Conservation (phyloP, 2,113 vertebrate genomes). For the Hippocampus comes region DNA sequence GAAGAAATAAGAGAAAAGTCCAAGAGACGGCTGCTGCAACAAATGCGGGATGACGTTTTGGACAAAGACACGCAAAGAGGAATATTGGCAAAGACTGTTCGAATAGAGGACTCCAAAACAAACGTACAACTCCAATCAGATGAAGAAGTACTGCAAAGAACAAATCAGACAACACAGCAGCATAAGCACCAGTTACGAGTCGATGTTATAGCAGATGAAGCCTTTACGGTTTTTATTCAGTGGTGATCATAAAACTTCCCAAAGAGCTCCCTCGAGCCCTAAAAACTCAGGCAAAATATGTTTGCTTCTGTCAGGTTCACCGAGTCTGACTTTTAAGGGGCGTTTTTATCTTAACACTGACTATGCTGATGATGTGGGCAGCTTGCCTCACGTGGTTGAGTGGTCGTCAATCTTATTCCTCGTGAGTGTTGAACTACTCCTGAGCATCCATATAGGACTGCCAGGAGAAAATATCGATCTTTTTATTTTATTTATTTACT, state of each 20-base stretch:
- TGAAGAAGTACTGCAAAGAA: neutral
- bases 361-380: neutral
- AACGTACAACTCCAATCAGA: neutral
- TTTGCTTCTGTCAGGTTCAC: neutral
- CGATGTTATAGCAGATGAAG: neutral
- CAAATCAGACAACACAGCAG: neutral
- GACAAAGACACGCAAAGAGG: neutral
- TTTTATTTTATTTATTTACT: no score
- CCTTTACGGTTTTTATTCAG: constrained; percentile 2
- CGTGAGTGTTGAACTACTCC: no score
- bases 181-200: neutral
- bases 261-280: neutral
- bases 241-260: neutral
- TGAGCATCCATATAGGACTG: no score
- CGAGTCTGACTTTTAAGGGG: neutral
- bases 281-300: neutral
- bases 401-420: neutral
- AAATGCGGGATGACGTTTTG: neutral
- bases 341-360: neutral
- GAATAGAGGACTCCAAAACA: no score
- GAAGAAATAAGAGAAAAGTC: neutral
- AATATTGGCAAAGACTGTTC: neutral
- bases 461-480: no score
- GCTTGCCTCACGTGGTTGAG: neutral
- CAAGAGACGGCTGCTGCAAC: neutral